phyloP scores from a whole-genome alignment of 2,888 invertebrate genomes.

The Tyria jacobaeae region DNA sequence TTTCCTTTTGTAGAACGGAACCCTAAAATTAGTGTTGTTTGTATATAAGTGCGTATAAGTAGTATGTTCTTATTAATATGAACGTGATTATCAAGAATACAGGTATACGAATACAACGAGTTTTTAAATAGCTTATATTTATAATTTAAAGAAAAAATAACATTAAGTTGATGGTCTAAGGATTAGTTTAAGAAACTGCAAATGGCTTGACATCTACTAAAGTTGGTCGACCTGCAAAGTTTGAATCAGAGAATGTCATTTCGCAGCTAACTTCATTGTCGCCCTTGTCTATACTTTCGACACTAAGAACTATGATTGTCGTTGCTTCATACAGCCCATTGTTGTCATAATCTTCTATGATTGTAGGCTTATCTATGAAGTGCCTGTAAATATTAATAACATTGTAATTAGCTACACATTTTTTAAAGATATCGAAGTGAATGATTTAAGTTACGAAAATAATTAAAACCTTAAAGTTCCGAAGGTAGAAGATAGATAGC shows the following conservation, averaged over 20 bases:
- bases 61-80: too few species aligned
- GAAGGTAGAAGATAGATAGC: too few species aligned
- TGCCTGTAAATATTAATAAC: background rate
- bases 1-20: too few species aligned
- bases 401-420: background rate
- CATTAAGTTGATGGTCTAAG: background rate
- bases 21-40: too few species aligned
- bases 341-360: background rate
- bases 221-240: background rate
- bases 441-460: too few species aligned
- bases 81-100: too few species aligned
- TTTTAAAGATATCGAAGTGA: too few species aligned
- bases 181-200: background rate
- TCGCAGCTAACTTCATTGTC: background rate
- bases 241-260: background rate
- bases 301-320: background rate
- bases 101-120: too few species aligned
- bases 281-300: background rate
- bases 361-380: background rate
- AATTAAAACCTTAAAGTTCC: too few species aligned
- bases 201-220: background rate
- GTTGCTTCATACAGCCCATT: background rate
- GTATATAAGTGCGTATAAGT: too few species aligned
- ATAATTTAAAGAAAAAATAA: background rate
- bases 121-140: background rate